phyloP scores from a whole-genome alignment of 2,113 vertebrate species.

The Salminus brasiliensis region DNA sequence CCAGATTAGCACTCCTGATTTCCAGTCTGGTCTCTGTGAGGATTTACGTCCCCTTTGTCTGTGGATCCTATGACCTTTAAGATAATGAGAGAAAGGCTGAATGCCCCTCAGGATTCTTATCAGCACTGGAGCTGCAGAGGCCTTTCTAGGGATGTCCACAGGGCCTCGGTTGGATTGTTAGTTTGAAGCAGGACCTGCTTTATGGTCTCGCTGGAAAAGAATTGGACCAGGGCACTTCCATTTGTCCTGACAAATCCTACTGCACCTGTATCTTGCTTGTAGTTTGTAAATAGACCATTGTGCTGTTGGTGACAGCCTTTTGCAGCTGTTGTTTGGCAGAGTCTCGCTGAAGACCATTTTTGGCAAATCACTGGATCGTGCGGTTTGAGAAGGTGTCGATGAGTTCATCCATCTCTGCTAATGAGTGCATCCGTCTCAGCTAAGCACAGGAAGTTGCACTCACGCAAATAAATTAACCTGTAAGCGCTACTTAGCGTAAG shows the following conservation, averaged over 20 bases:
- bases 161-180: background rate
- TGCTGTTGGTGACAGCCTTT: background rate
- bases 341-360: background rate
- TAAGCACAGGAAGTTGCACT: constrained; percentile 21
- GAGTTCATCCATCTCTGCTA: constrained; percentile 33
- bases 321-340: background rate
- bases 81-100: constrained; percentile 33
- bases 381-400: background rate
- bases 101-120: constrained; percentile 12
- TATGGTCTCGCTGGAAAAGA: background rate
- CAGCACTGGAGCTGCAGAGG: background rate
- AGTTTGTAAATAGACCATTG: background rate
- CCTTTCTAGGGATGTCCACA: background rate
- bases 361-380: background rate
- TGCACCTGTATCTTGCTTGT: background rate
- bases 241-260: background rate
- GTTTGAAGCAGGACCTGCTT: background rate
- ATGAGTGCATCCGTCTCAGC: constrained; percentile 13
- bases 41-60: constrained; percentile 16
- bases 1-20: background rate
- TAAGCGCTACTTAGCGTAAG: constrained; percentile 27
- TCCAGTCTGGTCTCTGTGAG: background rate
- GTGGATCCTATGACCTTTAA: constrained; percentile 36
- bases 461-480: constrained; percentile 24
- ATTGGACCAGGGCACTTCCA: background rate